Conservation (phyloP, 1,140 invertebrate genomes). For the Vollenhovia emeryi region DNA sequence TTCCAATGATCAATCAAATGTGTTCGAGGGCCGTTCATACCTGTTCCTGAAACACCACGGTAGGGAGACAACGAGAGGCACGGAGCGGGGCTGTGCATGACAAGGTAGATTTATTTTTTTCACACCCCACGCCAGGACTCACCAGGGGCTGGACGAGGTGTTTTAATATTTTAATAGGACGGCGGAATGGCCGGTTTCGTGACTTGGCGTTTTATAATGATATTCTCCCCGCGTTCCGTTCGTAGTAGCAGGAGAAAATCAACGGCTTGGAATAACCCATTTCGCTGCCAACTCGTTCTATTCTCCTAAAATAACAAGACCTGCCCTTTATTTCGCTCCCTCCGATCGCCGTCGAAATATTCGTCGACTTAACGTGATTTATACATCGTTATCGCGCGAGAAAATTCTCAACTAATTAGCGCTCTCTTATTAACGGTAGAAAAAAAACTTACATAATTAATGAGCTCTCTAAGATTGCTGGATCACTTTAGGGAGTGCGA, state of each 20-base stretch:
- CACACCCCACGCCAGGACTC: slow-evolving; percentile 81
- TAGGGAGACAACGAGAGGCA: slow-evolving; percentile 79
- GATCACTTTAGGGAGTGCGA: neutral
- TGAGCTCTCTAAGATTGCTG: neutral
- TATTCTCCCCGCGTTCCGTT: slow-evolving; percentile 84
- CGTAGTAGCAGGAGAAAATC: slow-evolving; percentile 80
- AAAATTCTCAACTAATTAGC: slow-evolving; percentile 41
- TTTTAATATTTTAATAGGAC: slow-evolving; percentile 86
- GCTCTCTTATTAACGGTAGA: slow-evolving; percentile 30
- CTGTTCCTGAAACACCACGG: slow-evolving; percentile 71
- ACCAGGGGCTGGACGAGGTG: slow-evolving; percentile 81
- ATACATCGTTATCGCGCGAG: slow-evolving; percentile 53
- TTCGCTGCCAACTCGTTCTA: slow-evolving; percentile 75
- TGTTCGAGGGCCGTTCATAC: slow-evolving; percentile 73
- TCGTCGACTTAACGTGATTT: slow-evolving; percentile 57
- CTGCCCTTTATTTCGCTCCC: slow-evolving; percentile 63
- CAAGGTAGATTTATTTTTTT: slow-evolving; percentile 85
- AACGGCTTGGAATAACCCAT: slow-evolving; percentile 81
- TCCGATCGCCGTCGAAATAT: slow-evolving; percentile 58
- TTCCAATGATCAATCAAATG: slow-evolving; percentile 67
- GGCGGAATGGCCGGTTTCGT: slow-evolving; percentile 83
- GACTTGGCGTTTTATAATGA: slow-evolving; percentile 85
- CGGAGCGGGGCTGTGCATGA: slow-evolving; percentile 83
- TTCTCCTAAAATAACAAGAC: slow-evolving; percentile 74
- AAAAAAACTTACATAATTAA: slow-evolving; percentile 29